phyloP scores from a whole-genome alignment of 2,113 vertebrate genomes.

The Nothocercus julius region DNA sequence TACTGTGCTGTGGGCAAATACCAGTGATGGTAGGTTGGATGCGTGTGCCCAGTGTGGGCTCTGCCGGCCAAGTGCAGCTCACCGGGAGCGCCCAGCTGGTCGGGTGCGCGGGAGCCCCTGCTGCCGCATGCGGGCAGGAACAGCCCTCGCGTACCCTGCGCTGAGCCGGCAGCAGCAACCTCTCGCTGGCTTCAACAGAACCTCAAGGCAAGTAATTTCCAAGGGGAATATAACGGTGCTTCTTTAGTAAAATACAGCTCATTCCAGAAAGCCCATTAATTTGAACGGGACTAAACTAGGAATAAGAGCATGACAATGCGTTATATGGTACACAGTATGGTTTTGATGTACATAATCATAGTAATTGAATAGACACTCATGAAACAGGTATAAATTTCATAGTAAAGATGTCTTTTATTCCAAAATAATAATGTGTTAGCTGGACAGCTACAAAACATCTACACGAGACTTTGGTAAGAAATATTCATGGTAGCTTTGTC shows the following conservation, averaged over 20 bases:
- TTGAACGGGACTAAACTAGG: not conserved
- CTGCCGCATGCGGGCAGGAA: not conserved
- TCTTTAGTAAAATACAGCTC: not conserved
- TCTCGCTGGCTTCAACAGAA: not conserved
- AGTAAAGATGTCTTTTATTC: conserved; percentile 94
- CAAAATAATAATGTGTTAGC: conserved; percentile 86
- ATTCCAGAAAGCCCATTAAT: not conserved
- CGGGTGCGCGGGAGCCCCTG: not conserved
- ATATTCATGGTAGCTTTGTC: conserved; percentile 80
- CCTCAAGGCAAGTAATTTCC: not conserved
- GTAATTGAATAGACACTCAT: conserved; percentile 10
- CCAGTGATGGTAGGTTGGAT: rapidly evolving
- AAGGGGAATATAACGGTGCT: not conserved
- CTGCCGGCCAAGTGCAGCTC: not conserved
- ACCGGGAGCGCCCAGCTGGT: not conserved
- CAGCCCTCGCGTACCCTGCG: not conserved
- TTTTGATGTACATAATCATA: not conserved
- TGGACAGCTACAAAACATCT: conserved; percentile 87
- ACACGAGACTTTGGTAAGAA: conserved; percentile 93
- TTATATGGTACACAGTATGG: not conserved
- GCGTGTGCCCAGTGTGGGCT: not conserved
- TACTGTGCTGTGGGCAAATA: not conserved
- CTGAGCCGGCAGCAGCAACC: not conserved
- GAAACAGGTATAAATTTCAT: conserved; percentile 60
- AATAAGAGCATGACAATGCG: not conserved